These are phyloP conservation scores for Pelvicachromis taeniatus DNA, from an alignment of 2,113 vertebrate genomes.

Conservation along the genomic window DNA sequence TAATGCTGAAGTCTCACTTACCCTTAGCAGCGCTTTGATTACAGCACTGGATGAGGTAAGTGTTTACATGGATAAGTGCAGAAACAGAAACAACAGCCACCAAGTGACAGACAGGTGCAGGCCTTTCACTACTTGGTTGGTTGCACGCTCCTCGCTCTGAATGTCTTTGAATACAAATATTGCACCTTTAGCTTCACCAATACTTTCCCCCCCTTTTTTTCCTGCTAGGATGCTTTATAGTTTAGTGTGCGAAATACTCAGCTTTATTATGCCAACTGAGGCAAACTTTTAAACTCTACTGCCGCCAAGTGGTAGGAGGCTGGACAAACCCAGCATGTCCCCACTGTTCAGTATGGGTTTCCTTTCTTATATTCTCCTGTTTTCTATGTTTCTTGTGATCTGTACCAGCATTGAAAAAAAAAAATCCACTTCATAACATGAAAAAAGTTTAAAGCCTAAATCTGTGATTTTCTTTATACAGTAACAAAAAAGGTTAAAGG, in stretches of 20 bases:
- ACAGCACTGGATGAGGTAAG: constrained; percentile 10
- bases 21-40: constrained; percentile 2
- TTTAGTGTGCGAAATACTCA: not conserved
- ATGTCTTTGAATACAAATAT: not conserved
- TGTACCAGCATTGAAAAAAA: not conserved
- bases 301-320: not conserved
- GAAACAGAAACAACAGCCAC: not conserved
- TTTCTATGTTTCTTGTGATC: not conserved
- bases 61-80: not conserved
- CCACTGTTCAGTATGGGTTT: not conserved
- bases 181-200: not conserved
- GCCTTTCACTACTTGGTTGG: not conserved
- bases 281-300: not conserved
- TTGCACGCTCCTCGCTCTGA: not conserved
- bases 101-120: constrained; percentile 9
- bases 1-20: constrained; percentile 17
- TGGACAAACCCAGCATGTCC: not conserved
- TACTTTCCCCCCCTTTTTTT: not conserved
- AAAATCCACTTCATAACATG: not conserved
- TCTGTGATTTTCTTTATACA: not conserved
- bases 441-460: not conserved
- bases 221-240: not conserved
- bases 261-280: rapidly evolving
- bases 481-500: not conserved
- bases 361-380: not conserved